Base-by-base conservation (phyloP, 2,113 vertebrate species). In the Bujurquina vittata region DNA sequence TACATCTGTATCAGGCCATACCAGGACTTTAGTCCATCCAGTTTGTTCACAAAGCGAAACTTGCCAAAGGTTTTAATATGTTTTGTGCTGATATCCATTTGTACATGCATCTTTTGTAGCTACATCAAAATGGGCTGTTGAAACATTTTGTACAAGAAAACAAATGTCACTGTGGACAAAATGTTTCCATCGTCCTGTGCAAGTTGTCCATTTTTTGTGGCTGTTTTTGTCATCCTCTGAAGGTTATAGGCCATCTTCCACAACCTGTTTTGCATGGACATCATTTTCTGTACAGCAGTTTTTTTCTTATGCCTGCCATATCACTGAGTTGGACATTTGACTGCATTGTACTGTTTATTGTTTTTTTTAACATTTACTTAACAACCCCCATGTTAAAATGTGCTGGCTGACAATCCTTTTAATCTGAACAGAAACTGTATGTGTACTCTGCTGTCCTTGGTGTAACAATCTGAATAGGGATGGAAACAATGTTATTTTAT, bases 261-360 rank as follows among this genome's bases (percentile, higher is more conserved):
- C 73, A 81, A 61, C 29, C 83, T 85, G 81, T 91, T 37, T 83
- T 93, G 90, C 93, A 93, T 93, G 89, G 58, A 87, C 79, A 33
- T 81, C 83, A 74, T 88, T 85, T 84, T 80, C 54, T 86, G 62
- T 83, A 72, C 81, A 75, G 79, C 74, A 75, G 75, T 83, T 85
- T 86, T 65, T 61, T 86, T 83, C 83, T 80, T 69, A 75, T 79
- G 79, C 75, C 31, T 86, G 85, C 86, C 86, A 88, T 89, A 80
- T 87, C 83, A 89, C 90, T 82, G 77, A 81, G 69, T 69, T 88
- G 74, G 69, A 85, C 79, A 83, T 89, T 1, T 88, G 31, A 84
- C 12, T 90, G 59, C 80, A 83, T 54, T 56, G 22, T 83, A 75
- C 29, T 86, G 56, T 73, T 33, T 33, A 33, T 33, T 33, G 31